Percentiles rank a stretch among this genome's conserved stretches.
These are phyloP conservation scores for Hucho hucho DNA, from an alignment of 2,113 vertebrate genomes.

Conservation along the genomic window DNA sequence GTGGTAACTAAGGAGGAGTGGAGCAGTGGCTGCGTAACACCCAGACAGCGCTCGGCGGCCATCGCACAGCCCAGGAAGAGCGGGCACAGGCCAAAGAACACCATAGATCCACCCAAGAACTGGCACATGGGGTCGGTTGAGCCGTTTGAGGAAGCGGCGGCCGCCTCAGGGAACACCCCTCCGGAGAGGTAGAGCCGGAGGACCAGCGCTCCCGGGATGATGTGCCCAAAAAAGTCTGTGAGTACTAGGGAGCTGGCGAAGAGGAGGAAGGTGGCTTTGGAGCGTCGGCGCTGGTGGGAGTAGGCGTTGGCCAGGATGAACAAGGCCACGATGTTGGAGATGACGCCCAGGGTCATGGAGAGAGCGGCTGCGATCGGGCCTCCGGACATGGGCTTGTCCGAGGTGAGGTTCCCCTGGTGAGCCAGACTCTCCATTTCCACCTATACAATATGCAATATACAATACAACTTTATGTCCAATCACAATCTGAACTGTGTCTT, in stretches of 20 bases:
- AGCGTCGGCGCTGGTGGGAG: constrained; percentile 74
- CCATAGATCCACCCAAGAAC: constrained; percentile 87
- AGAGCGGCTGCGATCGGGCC: constrained; percentile 71
- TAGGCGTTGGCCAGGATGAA: constrained; percentile 80
- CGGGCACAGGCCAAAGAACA: constrained; percentile 88
- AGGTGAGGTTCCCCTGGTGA: constrained; percentile 50
- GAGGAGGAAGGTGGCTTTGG: constrained; percentile 84
- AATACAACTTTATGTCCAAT: too few species aligned
- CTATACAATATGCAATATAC: too few species aligned
- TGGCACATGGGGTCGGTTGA: constrained; percentile 75
- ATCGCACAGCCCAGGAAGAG: constrained; percentile 87
- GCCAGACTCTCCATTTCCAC: constrained; percentile 27
- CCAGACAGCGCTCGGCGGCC: constrained; percentile 86
- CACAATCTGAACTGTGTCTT: too few species aligned
- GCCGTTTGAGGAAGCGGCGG: constrained; percentile 16
- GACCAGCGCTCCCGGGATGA: constrained; percentile 83
- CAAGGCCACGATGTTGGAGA: constrained; percentile 85
- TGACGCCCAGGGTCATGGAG: constrained; percentile 83
- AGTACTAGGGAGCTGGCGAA: constrained; percentile 82
- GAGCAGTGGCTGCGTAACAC: constrained; percentile 81
- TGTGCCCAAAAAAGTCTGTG: constrained; percentile 83
- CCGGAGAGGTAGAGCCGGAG: constrained; percentile 75
- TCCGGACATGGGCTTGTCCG: constrained; percentile 31
- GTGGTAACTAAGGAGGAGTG: constrained; percentile 80
- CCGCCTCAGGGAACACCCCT: constrained; percentile 38